These are phyloP conservation scores for Coronaproctus castanopsis DNA, from an alignment of 2,888 invertebrate species.

Conservation along the genomic window DNA sequence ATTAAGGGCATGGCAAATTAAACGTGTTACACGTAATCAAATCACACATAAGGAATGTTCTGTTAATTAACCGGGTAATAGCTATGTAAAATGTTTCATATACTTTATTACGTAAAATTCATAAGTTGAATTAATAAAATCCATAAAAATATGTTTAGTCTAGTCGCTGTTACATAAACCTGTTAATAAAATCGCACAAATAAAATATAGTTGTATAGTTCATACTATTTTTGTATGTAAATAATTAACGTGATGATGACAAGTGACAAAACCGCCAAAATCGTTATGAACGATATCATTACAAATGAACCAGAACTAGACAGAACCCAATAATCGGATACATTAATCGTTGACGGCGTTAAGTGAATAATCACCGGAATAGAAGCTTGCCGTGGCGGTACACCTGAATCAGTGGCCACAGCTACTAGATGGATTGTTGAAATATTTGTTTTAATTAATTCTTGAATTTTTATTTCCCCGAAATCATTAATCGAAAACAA, in stretches of 20 bases:
- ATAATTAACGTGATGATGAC: conserved; percentile 52
- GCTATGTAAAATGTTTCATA: too few relatives aligned
- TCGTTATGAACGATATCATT: conserved; percentile 45
- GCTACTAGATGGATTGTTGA: conserved; percentile 53
- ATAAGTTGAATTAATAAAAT: too few relatives aligned
- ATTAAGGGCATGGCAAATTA: too few relatives aligned
- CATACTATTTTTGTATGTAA: conserved; percentile 56
- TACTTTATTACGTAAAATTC: too few relatives aligned
- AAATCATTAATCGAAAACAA: conserved; percentile 40
- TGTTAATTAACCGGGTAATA: too few relatives aligned
- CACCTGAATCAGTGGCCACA: conserved; percentile 63
- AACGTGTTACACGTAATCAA: too few relatives aligned
- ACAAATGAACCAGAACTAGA: conserved; percentile 29
- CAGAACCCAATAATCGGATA: conserved; percentile 22
- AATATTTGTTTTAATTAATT: conserved; percentile 29
- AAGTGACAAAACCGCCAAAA: conserved; percentile 48
- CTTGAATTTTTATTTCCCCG: conserved; percentile 38
- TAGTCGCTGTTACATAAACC: too few relatives aligned
- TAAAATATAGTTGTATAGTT: not conserved
- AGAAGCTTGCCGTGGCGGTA: conserved; percentile 46
- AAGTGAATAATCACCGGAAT: conserved; percentile 32
- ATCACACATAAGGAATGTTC: too few relatives aligned
- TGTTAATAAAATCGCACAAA: too few relatives aligned
- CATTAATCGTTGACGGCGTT: conserved; percentile 27
- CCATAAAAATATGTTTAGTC: too few relatives aligned